Conservation (phyloP, 2,888 invertebrate genomes). For the Dicyrtoma fusca region DNA sequence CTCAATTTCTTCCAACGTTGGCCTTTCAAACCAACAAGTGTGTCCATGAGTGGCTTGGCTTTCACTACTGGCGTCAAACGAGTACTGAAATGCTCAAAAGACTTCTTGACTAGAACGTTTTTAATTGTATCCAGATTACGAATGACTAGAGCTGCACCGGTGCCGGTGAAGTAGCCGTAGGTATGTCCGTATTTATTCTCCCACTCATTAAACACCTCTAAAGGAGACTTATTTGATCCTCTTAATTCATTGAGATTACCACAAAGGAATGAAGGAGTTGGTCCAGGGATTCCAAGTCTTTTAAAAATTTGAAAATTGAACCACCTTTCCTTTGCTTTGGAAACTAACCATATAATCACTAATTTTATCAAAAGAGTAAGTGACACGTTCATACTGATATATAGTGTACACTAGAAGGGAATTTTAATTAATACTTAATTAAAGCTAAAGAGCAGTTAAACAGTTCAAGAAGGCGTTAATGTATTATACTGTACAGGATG, state of each 20-base stretch:
- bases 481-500: too few relatives aligned
- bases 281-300: slow-evolving; percentile 48
- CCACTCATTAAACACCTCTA: slow-evolving; percentile 53
- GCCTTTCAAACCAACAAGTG: slow-evolving; percentile 58
- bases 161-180: slow-evolving; percentile 56
- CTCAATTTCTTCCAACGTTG: slow-evolving; percentile 64
- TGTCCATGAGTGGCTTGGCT: slow-evolving; percentile 49
- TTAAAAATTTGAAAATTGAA: slow-evolving; percentile 32
- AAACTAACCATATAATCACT: slow-evolving; percentile 14
- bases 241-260: slow-evolving; percentile 47
- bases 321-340: neutral
- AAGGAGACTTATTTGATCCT: slow-evolving; percentile 41
- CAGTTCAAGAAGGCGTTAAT: too few relatives aligned
- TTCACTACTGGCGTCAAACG: slow-evolving; percentile 54
- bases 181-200: slow-evolving; percentile 50
- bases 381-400: too few relatives aligned
- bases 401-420: too few relatives aligned
- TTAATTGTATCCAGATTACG: slow-evolving; percentile 56
- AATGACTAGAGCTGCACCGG: slow-evolving; percentile 54
- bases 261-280: slow-evolving; percentile 44
- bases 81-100: slow-evolving; percentile 57
- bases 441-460: too few relatives aligned
- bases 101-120: slow-evolving; percentile 58
- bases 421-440: too few relatives aligned
- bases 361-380: neutral